phyloP scores from a whole-genome alignment of 2,888 invertebrate genomes.

The Pseudococcus longispinus region DNA sequence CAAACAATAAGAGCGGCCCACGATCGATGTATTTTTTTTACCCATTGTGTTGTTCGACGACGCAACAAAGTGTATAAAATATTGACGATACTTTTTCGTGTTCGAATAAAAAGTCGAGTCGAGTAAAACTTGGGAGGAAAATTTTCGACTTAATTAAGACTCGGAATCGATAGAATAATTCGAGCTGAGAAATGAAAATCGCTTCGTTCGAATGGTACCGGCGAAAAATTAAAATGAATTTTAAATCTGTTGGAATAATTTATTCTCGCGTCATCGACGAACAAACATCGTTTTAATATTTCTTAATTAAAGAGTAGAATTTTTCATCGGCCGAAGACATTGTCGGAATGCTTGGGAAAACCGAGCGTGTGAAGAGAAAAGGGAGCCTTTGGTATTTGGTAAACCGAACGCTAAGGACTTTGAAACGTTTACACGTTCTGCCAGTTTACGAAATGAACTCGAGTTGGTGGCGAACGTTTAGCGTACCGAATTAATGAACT shows the following conservation, averaged over 20 bases:
- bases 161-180: not conserved
- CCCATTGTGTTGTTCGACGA: not conserved
- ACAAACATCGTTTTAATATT: conserved; percentile 4
- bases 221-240: not conserved
- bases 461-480: not conserved
- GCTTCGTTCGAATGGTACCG: not conserved
- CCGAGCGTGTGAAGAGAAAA: not conserved
- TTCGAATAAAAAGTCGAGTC: not conserved
- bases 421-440: not conserved
- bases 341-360: not conserved
- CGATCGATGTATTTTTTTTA: not conserved
- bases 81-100: not conserved
- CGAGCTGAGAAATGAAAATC: not conserved
- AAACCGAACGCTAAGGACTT: not conserved
- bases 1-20: not conserved
- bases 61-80: not conserved
- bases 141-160: not conserved
- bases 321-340: not conserved
- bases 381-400: not conserved
- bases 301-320: not conserved
- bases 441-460: not conserved
- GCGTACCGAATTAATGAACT: conserved; percentile 29
- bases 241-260: not conserved
- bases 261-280: not conserved
- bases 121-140: not conserved